Base-by-base conservation (phyloP, 1,140 invertebrate species). In the Scaptomyza montana region DNA sequence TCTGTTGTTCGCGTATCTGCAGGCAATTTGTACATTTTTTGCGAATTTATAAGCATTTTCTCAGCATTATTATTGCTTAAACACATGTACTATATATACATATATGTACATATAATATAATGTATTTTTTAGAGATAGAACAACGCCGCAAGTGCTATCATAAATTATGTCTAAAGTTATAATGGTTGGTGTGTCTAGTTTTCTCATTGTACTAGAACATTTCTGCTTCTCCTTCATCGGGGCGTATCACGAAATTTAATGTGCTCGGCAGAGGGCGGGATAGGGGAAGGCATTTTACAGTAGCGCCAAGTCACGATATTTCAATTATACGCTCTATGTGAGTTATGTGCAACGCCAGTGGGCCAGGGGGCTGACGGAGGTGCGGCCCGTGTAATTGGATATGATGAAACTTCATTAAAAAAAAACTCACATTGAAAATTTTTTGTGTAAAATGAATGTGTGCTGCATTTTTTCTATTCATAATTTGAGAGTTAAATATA, bases 91-190 rank as follows among this genome's bases (percentile, higher is more conserved):
- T 25, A 25, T 1, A 25, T 21, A 21, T 21, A 21, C 3, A 21
- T 1, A 4, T 25, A 25, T 25, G 2, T 25, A 25, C 3, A 4
- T 25, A 25, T 25, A 25, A 25, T 25, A 25, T 25, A 1, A 21
- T 49, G 33, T 54, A 41, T 59, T 43, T 60, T 33, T 0, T 33
- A 33, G 0, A 36, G 43, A 65, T 19, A 21, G 41, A 47, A 46
- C 68, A 76, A 65, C 74, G 76, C 79, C 72, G 72, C 78, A 89
- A 87, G 84, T 84, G 82, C 68, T 70, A 68, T 73, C 84, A 87
- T 89, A 87, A 87, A 87, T 87, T 89, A 84, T 77, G 81, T 84
- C 65, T 54, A 87, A 89, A 84, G 77, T 84, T 89, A 68, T 89
- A 87, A 89, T 89, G 84, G 84, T 62, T 66, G 19, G 61, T 68